phyloP scores from a whole-genome alignment of 2,888 invertebrate genomes.

The Onthophagus sagittarius region DNA sequence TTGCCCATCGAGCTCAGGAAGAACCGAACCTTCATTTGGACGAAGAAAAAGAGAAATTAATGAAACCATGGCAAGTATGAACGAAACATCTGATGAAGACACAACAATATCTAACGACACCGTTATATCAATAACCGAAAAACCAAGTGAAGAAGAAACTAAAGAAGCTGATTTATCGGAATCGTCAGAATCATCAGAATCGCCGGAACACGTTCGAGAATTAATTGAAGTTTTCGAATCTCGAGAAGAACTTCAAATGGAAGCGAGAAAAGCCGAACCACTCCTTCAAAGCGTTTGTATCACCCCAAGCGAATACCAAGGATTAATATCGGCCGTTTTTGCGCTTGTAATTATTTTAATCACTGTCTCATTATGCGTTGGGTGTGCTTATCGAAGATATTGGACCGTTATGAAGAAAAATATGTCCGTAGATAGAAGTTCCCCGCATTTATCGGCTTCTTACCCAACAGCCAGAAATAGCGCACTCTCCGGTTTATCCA shows the following conservation, averaged over 20 bases:
- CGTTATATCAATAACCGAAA: conserved; percentile 33
- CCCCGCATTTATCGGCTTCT: conserved; percentile 48
- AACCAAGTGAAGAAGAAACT: conserved; percentile 54
- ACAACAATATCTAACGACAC: conserved; percentile 30
- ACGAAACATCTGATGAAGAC: conserved; percentile 33
- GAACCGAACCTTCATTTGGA: conserved; percentile 80
- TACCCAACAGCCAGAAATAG: conserved; percentile 48
- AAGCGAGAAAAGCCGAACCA: conserved; percentile 63
- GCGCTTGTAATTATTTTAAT: conserved; percentile 70
- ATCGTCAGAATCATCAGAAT: conserved; percentile 49
- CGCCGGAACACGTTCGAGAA: conserved; percentile 75
- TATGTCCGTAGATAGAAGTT: conserved; percentile 51
- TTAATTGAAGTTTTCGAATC: conserved; percentile 90
- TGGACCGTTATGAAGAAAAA: conserved; percentile 76
- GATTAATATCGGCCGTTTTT: conserved; percentile 74
- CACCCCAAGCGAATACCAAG: conserved; percentile 79
- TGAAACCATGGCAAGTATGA: conserved; percentile 34
- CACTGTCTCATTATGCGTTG: conserved; percentile 68
- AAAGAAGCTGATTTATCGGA: conserved; percentile 48
- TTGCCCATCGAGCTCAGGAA: conserved; percentile 74
- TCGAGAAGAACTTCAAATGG: conserved; percentile 65
- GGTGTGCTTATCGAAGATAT: conserved; percentile 74
- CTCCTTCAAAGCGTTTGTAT: conserved; percentile 72
- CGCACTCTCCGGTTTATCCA: conserved; percentile 58
- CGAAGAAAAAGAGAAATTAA: conserved; percentile 59